phyloP scores from a whole-genome alignment of 1,140 invertebrate species.

The Nebria ingens region DNA sequence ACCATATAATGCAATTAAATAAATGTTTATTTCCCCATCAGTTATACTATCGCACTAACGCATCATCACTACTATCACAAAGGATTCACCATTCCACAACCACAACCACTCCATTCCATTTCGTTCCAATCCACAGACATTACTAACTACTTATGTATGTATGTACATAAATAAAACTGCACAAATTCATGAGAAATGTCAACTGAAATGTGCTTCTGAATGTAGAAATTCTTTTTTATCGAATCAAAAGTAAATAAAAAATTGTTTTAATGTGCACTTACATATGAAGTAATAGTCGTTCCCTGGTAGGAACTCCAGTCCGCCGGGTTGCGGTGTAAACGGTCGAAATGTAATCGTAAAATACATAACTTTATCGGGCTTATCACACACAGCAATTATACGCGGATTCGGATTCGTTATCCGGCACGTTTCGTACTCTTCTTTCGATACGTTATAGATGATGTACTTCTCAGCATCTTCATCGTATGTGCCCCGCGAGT shows the following conservation, averaged over 20 bases:
- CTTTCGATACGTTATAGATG: slow-evolving; percentile 92
- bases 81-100: too few species aligned
- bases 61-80: too few species aligned
- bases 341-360: slow-evolving; percentile 92
- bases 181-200: too few species aligned
- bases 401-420: slow-evolving; percentile 85
- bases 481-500: slow-evolving; percentile 73
- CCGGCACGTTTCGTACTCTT: slow-evolving; percentile 88
- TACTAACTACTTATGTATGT: neutral
- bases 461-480: slow-evolving; percentile 89
- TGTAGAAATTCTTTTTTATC: too few species aligned
- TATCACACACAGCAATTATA: slow-evolving; percentile 89
- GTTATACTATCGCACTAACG: too few species aligned
- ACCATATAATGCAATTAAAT: too few species aligned
- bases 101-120: too few species aligned
- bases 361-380: slow-evolving; percentile 84
- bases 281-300: slow-evolving; percentile 94
- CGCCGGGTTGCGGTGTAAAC: slow-evolving; percentile 88
- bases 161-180: too few species aligned
- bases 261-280: slow-evolving; percentile 47
- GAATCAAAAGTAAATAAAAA: too few species aligned
- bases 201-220: too few species aligned
- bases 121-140: too few species aligned
- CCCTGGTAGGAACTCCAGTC: slow-evolving; percentile 83
- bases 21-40: too few species aligned